These are phyloP conservation scores for Drosophila borealis DNA, from an alignment of 2,888 invertebrate species.

Conservation along the genomic window DNA sequence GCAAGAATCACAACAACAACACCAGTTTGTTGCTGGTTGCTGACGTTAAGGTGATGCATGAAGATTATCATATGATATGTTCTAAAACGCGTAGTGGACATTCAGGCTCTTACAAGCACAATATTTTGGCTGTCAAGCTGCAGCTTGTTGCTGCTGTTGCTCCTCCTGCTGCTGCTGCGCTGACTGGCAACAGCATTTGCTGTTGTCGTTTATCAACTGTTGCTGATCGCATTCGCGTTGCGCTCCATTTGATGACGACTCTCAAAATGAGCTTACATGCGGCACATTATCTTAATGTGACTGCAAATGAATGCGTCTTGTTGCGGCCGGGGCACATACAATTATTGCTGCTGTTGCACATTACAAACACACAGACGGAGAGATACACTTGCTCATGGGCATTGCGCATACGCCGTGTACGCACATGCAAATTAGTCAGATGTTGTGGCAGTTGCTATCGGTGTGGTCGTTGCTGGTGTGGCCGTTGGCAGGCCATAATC, in stretches of 20 bases:
- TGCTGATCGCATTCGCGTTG: constrained; percentile 46
- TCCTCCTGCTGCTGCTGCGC: constrained; percentile 23
- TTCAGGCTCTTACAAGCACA: constrained; percentile 39
- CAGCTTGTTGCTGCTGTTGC: constrained; percentile 36
- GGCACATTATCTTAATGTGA: constrained; percentile 80
- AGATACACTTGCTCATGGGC: background rate
- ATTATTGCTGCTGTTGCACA: constrained; percentile 22
- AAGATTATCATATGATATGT: constrained; percentile 81
- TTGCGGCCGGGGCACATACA: constrained; percentile 44
- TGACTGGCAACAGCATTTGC: constrained; percentile 47
- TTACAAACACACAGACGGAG: constrained; percentile 8
- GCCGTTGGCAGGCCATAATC: constrained; percentile 67
- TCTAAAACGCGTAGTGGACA: constrained; percentile 66
- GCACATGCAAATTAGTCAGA: constrained; percentile 45
- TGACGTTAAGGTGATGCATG: constrained; percentile 80
- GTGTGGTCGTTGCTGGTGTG: constrained; percentile 28
- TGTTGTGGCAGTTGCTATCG: background rate
- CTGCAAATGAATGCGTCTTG: constrained; percentile 69
- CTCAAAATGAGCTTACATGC: constrained; percentile 68
- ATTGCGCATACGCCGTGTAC: constrained; percentile 54
- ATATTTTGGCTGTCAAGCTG: constrained; percentile 63
- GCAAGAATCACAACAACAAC: constrained; percentile 42
- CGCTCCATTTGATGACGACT: constrained; percentile 73
- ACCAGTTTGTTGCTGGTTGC: constrained; percentile 51
- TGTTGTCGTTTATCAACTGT: constrained; percentile 76